Conservation (phyloP, 1,140 invertebrate species). For the Ceratina australensis region DNA sequence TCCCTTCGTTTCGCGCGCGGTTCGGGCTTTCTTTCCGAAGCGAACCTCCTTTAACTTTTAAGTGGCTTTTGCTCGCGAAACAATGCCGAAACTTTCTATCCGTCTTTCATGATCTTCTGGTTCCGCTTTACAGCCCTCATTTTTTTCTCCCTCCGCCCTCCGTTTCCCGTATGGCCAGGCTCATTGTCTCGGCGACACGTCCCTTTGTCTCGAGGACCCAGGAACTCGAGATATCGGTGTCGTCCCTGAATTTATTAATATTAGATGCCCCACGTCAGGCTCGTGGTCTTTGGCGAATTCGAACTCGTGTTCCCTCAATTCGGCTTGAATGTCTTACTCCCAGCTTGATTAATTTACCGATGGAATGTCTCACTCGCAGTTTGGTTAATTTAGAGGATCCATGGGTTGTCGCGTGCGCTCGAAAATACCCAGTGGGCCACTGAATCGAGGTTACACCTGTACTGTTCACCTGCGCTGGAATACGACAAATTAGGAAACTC, state of each 20-base stretch:
- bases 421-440: no score
- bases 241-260: constrained; percentile 20
- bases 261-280: neutral
- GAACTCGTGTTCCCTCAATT: neutral
- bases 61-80: constrained; percentile 63
- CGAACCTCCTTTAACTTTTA: constrained; percentile 68
- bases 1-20: neutral
- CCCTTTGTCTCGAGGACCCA: constrained; percentile 24
- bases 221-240: constrained; percentile 15
- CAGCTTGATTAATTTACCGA: neutral
- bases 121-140: neutral
- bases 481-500: no score
- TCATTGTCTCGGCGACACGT: constrained; percentile 16
- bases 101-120: constrained; percentile 28
- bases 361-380: no score
- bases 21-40: constrained; percentile 46
- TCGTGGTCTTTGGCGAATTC: neutral
- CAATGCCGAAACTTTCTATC: constrained; percentile 64
- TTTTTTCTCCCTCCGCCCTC: neutral
- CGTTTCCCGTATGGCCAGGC: neutral
- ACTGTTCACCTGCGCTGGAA: no score
- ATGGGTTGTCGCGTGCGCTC: no score
- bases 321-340: neutral
- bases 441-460: no score
- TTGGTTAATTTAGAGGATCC: no score